Percentiles rank a stretch among this genome's conserved stretches.
phyloP scores from a whole-genome alignment of 2,113 vertebrate species.

The Chaetura pelagica region DNA sequence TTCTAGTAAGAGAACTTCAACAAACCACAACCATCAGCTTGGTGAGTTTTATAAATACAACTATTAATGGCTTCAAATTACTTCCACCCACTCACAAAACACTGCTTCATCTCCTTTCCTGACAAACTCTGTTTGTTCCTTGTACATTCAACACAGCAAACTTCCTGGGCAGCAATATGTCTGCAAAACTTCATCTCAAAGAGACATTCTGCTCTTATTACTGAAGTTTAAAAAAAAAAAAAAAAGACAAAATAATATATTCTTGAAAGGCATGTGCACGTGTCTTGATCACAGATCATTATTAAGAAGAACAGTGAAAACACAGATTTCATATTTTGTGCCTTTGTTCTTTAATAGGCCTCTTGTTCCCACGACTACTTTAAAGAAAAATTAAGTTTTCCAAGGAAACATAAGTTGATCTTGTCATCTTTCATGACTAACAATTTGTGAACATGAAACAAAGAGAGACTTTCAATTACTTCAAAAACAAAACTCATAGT shows the following conservation, averaged over 20 bases:
- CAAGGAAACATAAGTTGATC: conserved; percentile 72
- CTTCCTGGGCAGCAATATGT: not conserved
- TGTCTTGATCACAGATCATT: conserved; percentile 72
- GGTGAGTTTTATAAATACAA: not conserved
- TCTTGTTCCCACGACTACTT: conserved; percentile 67
- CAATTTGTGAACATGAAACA: conserved; percentile 76
- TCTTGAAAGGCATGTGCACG: conserved; percentile 59
- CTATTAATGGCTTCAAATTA: not conserved
- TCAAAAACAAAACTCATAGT: conserved; percentile 68
- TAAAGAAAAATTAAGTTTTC: conserved; percentile 73
- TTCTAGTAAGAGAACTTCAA: not conserved
- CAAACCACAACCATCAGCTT: not conserved
- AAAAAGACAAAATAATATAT: conserved; percentile 61
- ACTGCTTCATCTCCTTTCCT: not conserved
- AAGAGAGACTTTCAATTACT: conserved; percentile 74
- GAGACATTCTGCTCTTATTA: conserved; percentile 13
- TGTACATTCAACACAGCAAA: not conserved
- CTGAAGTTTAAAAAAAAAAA: conserved; percentile 12
- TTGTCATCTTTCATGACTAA: conserved; percentile 74
- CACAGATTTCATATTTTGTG: conserved; percentile 50
- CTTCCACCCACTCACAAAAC: not conserved
- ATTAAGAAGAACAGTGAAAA: conserved; percentile 65
- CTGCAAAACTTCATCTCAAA: conserved; percentile 51
- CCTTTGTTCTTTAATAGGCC: conserved; percentile 77
- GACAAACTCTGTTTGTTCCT: not conserved